These are phyloP conservation scores for Lycaena phlaeas DNA, from an alignment of 2,888 invertebrate genomes.

Conservation along the genomic window DNA sequence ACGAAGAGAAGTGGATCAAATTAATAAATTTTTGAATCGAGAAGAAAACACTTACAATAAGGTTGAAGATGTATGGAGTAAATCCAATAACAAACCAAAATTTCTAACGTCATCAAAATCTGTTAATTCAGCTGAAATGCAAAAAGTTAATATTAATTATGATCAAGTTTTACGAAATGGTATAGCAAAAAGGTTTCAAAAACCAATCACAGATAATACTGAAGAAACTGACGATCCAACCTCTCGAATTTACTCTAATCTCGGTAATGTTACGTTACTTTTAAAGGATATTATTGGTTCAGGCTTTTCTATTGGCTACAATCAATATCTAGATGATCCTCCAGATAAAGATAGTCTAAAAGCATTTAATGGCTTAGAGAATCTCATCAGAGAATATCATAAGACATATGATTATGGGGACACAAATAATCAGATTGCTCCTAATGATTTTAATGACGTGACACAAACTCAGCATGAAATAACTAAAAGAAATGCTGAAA, in stretches of 20 bases:
- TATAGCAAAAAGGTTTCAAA: slow-evolving; percentile 46
- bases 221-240: slow-evolving; percentile 25
- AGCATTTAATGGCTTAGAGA: slow-evolving; percentile 47
- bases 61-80: slow-evolving; percentile 34
- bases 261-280: slow-evolving; percentile 40
- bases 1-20: slow-evolving; percentile 38
- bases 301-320: slow-evolving; percentile 53
- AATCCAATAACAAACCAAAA: slow-evolving; percentile 28
- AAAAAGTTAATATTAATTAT: slow-evolving; percentile 38
- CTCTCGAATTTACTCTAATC: slow-evolving; percentile 25
- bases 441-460: slow-evolving; percentile 15
- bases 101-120: slow-evolving; percentile 36
- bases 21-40: slow-evolving; percentile 30
- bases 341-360: slow-evolving; percentile 49
- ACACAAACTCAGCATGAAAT: slow-evolving; percentile 15
- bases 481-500: slow-evolving; percentile 18
- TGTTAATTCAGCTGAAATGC: slow-evolving; percentile 49
- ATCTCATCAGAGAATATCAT: slow-evolving; percentile 42
- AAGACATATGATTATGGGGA: slow-evolving; percentile 31
- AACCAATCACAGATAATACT: slow-evolving; percentile 36
- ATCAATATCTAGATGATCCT: slow-evolving; percentile 46
- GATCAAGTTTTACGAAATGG: slow-evolving; percentile 34
- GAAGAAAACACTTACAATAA: slow-evolving; percentile 26
- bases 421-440: slow-evolving; percentile 14
- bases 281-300: slow-evolving; percentile 51